These are phyloP conservation scores for Ypsolopha scabrella DNA, from an alignment of 2,888 invertebrate genomes.

Conservation along the genomic window DNA sequence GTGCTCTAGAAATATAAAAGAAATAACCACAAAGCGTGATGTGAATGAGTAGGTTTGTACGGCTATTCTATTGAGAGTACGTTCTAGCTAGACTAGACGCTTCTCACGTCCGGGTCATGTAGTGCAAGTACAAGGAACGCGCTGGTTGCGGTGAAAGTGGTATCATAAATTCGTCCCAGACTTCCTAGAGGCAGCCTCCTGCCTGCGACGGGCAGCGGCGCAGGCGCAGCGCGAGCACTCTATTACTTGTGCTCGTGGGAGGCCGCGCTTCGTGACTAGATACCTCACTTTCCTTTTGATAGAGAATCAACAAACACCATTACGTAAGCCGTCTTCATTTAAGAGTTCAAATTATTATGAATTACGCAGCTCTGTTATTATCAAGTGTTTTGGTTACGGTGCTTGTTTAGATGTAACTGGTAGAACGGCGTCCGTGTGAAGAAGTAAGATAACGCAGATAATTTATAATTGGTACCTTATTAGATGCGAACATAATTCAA, in stretches of 20 bases:
- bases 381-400: too few species aligned
- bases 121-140: not conserved
- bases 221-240: not conserved
- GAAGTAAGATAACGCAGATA: too few species aligned
- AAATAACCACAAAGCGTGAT: not conserved
- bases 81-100: not conserved
- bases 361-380: not conserved
- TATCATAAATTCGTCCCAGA: conserved; percentile 7
- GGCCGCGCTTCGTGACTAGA: conserved; percentile 4
- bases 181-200: conserved; percentile 3
- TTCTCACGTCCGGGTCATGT: conserved; percentile 3
- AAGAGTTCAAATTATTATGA: not conserved
- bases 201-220: not conserved
- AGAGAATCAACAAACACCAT: conserved; percentile 21
- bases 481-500: too few species aligned
- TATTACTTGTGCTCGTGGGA: conserved; percentile 2
- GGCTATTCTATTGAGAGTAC: not conserved
- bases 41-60: too few species aligned
- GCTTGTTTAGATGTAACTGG: too few species aligned
- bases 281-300: conserved; percentile 37
- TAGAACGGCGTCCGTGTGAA: not conserved
- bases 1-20: not conserved
- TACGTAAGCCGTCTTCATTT: conserved; percentile 24
- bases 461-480: too few species aligned
- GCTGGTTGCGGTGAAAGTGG: conserved; percentile 4